Evolutionary conservation across 2,888 invertebrate species (phyloP).

Genomic region (Schrankia costaestrigalis): DNA sequence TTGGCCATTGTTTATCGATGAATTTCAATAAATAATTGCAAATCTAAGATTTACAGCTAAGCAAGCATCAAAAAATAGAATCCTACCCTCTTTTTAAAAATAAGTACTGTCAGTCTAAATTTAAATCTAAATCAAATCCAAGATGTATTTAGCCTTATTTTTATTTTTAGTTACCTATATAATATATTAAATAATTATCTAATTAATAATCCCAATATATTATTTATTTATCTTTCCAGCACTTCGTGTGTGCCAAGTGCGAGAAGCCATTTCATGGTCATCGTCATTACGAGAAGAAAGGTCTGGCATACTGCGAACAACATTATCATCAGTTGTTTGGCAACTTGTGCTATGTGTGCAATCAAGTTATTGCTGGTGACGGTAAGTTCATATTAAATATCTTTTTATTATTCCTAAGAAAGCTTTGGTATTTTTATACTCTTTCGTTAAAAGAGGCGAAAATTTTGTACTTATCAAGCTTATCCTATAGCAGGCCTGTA

Average conservation of each 20-base stretch:
- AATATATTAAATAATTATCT: too few relatives aligned
- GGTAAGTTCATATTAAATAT: conserved; percentile 83
- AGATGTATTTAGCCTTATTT: too few relatives aligned
- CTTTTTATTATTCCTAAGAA: not conserved
- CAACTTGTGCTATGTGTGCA: conserved; percentile 98
- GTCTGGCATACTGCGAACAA: conserved; percentile 98
- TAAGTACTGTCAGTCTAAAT: not conserved
- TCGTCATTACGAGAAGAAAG: conserved; percentile 99
- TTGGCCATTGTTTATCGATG: too few relatives aligned
- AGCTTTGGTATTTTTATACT: too few relatives aligned
- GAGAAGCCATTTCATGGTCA: conserved; percentile 99
- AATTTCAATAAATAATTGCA: too few relatives aligned
- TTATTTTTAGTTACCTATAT: too few relatives aligned
- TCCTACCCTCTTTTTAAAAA: not conserved
- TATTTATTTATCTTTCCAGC: conserved; percentile 80
- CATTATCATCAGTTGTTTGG: conserved; percentile 99
- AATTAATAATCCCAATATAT: too few relatives aligned
- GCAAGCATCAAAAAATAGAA: not conserved
- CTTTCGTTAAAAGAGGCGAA: not conserved
- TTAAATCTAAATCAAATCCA: too few relatives aligned
- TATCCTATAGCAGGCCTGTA: too few relatives aligned
- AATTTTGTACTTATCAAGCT: too few relatives aligned
- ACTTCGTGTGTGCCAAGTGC: conserved; percentile 99
- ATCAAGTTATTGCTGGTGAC: conserved; percentile 98
- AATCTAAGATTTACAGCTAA: too few relatives aligned